Evolutionary conservation across 2,113 vertebrate genomes (phyloP).

Genomic region (Hypomesus transpacificus): DNA sequence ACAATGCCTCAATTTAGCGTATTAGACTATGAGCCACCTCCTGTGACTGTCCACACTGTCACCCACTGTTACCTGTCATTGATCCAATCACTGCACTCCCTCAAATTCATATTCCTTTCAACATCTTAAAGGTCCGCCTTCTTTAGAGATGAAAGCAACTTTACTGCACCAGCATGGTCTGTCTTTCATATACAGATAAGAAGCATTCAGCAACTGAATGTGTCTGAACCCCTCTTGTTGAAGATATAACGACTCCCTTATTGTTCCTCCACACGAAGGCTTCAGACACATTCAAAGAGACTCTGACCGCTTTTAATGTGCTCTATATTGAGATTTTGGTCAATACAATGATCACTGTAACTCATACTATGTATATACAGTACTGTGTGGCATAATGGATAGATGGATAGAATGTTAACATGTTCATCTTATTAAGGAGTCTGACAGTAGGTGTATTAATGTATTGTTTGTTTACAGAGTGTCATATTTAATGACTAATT

Average conservation of each 20-base stretch:
- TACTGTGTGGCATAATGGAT: no score
- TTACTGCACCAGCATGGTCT: constrained; percentile 30
- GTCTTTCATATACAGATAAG: constrained; percentile 41
- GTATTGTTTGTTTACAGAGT: constrained; percentile 1
- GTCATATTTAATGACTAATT: constrained; percentile 13
- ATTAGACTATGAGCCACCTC: not conserved
- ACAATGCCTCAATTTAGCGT: no score
- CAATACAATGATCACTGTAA: no score
- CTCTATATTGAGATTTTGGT: no score
- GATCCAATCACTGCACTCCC: constrained; percentile 27
- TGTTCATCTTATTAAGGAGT: no score
- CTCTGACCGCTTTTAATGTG: no score
- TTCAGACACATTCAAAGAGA: no score
- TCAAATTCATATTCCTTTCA: constrained; percentile 40
- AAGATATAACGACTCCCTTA: constrained; percentile 23
- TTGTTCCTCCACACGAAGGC: no score
- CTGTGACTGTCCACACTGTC: not conserved
- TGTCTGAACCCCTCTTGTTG: constrained; percentile 32
- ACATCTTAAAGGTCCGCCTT: constrained; percentile 43
- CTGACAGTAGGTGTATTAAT: constrained; percentile 2
- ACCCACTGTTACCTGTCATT: constrained; percentile 14
- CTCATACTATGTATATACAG: no score
- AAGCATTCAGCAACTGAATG: constrained; percentile 43
- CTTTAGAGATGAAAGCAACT: constrained; percentile 46
- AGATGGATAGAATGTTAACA: no score